These are phyloP conservation scores for Indicator maculatus DNA, from an alignment of 2,113 vertebrate genomes.

Conservation along the genomic window DNA sequence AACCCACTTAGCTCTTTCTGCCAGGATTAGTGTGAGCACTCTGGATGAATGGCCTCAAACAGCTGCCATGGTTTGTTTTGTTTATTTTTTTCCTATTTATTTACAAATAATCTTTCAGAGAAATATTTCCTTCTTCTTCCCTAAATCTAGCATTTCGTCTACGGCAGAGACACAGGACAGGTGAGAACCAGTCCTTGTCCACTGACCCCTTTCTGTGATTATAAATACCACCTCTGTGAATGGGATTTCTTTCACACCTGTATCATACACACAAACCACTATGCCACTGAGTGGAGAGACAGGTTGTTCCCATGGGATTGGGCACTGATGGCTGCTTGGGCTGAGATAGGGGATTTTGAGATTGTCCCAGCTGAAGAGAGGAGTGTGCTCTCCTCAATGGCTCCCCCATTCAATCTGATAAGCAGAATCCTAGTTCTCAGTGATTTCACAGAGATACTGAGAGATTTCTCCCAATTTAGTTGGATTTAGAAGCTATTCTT, in stretches of 20 bases:
- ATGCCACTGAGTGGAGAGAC: neutral
- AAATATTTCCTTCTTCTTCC: slow-evolving; percentile 71
- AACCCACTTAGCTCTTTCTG: neutral
- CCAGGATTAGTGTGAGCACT: neutral
- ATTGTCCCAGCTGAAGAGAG: neutral
- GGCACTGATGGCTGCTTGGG: neutral
- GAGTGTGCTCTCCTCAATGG: neutral
- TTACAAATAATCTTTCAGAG: slow-evolving; percentile 69
- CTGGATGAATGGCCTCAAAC: neutral
- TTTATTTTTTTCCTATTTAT: slow-evolving; percentile 4
- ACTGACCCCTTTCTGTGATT: slow-evolving; percentile 49
- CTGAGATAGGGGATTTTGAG: neutral
- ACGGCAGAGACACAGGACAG: slow-evolving; percentile 73
- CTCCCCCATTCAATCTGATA: neutral
- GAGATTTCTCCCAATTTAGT: neutral
- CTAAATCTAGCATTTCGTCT: slow-evolving; percentile 71
- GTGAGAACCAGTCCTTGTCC: slow-evolving; percentile 72
- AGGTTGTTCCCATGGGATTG: neutral
- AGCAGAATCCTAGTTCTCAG: neutral
- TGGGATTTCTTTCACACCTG: neutral
- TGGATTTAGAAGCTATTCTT: neutral
- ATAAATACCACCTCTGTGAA: neutral
- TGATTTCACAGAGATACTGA: neutral
- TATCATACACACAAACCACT: neutral
- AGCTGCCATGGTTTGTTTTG: slow-evolving; percentile 10